A percentile compares a stretch with the other conserved stretches of the same genome.
Evolutionary conservation across 1,140 invertebrate species (phyloP).

Genomic region (Hirudo medicinalis): DNA sequence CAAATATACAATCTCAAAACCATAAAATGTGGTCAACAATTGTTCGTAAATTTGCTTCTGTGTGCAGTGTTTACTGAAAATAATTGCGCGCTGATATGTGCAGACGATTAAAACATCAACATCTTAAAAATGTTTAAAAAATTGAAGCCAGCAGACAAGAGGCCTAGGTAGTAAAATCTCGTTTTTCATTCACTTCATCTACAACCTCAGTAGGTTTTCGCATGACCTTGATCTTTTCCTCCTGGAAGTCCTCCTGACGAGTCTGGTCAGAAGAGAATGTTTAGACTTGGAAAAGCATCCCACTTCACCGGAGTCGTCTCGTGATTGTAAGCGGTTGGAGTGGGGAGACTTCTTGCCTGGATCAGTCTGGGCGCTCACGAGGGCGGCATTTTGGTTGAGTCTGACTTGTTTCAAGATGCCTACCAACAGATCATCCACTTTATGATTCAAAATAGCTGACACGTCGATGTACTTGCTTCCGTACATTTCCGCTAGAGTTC

Average conservation of each 20-base stretch:
- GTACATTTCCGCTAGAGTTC: constrained; percentile 15
- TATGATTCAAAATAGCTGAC: constrained; percentile 23
- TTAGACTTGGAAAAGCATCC: constrained; percentile 14
- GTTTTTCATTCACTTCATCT: background rate
- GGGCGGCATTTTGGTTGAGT: constrained; percentile 17
- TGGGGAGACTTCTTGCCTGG: background rate
- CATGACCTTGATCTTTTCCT: constrained; percentile 12
- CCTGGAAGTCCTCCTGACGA: constrained; percentile 12
- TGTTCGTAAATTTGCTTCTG: too few relatives aligned
- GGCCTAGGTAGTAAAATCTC: too few relatives aligned
- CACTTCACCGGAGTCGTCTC: constrained; percentile 8
- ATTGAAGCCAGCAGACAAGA: too few relatives aligned
- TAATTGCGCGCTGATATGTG: too few relatives aligned
- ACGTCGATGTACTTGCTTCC: constrained; percentile 23
- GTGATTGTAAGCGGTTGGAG: background rate
- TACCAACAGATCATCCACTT: constrained; percentile 22
- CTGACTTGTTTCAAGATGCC: constrained; percentile 23
- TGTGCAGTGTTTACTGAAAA: too few relatives aligned
- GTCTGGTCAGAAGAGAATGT: constrained; percentile 8
- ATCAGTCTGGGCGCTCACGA: background rate
- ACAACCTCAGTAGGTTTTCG: constrained; percentile 16
- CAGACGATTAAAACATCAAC: too few relatives aligned
- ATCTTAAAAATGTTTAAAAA: too few relatives aligned
- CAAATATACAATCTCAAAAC: too few relatives aligned
- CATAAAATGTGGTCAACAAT: too few relatives aligned